These are phyloP conservation scores for Timandra comae DNA, from an alignment of 2,888 invertebrate genomes.

Conservation along the genomic window DNA sequence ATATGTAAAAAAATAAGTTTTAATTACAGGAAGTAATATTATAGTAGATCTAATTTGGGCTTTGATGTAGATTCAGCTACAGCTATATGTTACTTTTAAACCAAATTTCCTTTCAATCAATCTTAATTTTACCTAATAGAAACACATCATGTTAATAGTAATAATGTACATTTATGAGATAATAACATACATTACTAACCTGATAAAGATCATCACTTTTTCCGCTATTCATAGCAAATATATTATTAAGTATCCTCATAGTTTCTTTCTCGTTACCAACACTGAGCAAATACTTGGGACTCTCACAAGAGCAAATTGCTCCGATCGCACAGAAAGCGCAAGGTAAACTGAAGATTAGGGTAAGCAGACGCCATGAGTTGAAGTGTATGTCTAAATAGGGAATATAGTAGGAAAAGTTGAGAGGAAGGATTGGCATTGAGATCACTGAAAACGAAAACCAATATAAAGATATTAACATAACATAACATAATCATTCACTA, in stretches of 20 bases:
- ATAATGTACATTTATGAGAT: too few species aligned
- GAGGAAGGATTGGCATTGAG: conserved; percentile 80
- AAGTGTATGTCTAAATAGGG: conserved; percentile 70
- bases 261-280: conserved; percentile 75
- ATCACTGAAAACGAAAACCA: conserved; percentile 61
- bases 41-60: too few species aligned
- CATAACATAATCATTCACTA: too few species aligned
- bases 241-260: conserved; percentile 50
- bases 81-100: too few species aligned
- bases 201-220: conserved; percentile 38
- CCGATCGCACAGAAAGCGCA: conserved; percentile 77
- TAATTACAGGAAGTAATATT: too few species aligned
- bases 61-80: too few species aligned
- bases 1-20: too few species aligned
- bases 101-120: too few species aligned
- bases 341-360: conserved; percentile 79
- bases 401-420: conserved; percentile 59
- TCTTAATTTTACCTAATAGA: too few species aligned
- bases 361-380: conserved; percentile 85
- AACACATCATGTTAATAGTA: too few species aligned
- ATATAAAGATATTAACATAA: too few species aligned
- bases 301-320: conserved; percentile 79
- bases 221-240: conserved; percentile 45
- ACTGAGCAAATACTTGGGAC: conserved; percentile 83
- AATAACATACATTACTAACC: conserved; percentile 27